Evolutionary conservation across 2,888 invertebrate genomes (phyloP).

Genomic region (Onthophagus sagittarius): DNA sequence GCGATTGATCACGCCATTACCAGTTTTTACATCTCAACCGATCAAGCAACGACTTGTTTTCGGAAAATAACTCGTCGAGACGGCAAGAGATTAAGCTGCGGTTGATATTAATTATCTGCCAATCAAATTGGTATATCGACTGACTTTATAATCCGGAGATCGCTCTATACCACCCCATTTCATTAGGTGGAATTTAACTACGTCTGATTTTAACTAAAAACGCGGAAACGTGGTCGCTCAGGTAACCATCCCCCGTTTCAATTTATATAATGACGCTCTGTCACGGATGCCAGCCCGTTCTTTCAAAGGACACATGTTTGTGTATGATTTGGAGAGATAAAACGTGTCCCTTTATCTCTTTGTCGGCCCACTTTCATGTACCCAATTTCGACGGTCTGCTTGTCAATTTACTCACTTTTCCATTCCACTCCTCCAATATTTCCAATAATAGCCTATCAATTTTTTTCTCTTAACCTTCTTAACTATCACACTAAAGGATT

Average conservation of each 20-base stretch:
- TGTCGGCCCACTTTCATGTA: background rate
- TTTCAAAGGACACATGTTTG: slow-evolving; percentile 6
- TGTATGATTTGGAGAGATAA: background rate
- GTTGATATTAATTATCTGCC: slow-evolving; percentile 9
- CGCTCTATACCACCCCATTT: background rate
- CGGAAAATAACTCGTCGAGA: background rate
- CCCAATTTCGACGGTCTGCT: background rate
- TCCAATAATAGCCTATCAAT: background rate
- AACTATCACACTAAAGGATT: background rate
- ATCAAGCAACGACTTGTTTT: slow-evolving; percentile 2
- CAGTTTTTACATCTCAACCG: background rate
- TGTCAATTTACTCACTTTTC: slow-evolving; percentile 2
- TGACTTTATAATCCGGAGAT: background rate
- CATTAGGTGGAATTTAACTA: background rate
- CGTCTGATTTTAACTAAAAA: background rate
- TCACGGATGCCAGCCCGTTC: slow-evolving; percentile 2
- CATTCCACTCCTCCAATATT: background rate
- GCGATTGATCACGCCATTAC: slow-evolving; percentile 18
- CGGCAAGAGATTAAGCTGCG: background rate
- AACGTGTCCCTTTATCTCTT: slow-evolving; percentile 5
- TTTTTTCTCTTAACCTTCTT: background rate
- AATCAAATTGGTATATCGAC: slow-evolving; percentile 1
- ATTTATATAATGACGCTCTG: slow-evolving; percentile 9
- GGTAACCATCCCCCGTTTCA: slow-evolving; percentile 4
- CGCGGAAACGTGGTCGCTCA: background rate